Percentiles rank a stretch among this genome's conserved stretches.
These are phyloP conservation scores for Lasioglossum baleicum DNA, from an alignment of 1,140 invertebrate species.

Conservation along the genomic window DNA sequence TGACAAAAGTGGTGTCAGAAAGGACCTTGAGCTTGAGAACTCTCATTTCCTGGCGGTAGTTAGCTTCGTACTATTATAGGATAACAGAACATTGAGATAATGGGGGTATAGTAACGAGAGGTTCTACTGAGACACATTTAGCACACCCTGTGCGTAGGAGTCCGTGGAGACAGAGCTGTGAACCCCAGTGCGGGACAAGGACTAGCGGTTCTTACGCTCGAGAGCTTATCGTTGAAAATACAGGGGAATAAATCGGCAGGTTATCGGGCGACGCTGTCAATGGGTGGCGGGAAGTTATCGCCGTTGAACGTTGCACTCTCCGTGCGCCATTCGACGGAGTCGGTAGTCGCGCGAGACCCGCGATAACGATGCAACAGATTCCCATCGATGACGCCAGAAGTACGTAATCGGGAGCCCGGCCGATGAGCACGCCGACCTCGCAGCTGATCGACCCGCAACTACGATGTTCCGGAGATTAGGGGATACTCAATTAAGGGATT, in stretches of 20 bases:
- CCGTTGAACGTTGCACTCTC: neutral
- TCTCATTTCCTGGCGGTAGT: no score
- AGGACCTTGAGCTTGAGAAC: no score
- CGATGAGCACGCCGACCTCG: conserved; percentile 18
- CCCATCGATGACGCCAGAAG: conserved; percentile 35
- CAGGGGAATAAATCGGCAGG: conserved; percentile 35
- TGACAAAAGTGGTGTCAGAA: no score
- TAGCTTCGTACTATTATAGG: no score
- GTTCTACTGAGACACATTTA: no score
- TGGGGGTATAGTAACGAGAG: no score
- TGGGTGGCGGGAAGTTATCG: conserved; percentile 20
- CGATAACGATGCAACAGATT: conserved; percentile 52
- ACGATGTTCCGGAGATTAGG: conserved; percentile 63
- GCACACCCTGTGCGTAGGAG: no score
- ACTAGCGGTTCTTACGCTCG: conserved; percentile 40
- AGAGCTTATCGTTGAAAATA: conserved; percentile 27
- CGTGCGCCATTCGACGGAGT: conserved; percentile 7
- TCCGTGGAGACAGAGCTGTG: neutral
- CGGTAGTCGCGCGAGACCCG: conserved; percentile 9
- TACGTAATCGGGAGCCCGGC: conserved; percentile 23
- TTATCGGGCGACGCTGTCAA: conserved; percentile 24
- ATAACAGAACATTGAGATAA: no score
- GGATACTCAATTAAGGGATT: conserved; percentile 69
- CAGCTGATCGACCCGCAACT: conserved; percentile 56
- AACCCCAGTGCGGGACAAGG: neutral